Evolutionary conservation across 2,113 vertebrate species (phyloP).

Genomic region (Thomomys bottae): DNA sequence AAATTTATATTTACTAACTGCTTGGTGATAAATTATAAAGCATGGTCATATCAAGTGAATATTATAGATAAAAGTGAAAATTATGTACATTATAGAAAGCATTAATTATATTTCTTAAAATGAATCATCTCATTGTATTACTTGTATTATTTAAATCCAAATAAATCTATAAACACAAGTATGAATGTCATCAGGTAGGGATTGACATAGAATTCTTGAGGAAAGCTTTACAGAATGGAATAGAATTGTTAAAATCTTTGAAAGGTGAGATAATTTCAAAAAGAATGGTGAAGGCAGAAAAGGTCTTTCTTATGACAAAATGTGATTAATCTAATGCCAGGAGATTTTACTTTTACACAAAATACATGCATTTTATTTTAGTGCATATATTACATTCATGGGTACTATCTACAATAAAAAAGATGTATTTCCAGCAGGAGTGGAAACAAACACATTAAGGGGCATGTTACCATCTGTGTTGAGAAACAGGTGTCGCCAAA

Average conservation of each 20-base stretch:
- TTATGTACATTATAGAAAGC: not conserved
- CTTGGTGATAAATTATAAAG: not conserved
- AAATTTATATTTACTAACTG: not conserved
- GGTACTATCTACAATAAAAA: too few relatives aligned
- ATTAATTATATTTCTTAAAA: not conserved
- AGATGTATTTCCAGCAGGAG: not conserved
- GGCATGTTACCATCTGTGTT: not conserved
- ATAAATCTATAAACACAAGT: not conserved
- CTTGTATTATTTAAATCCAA: not conserved
- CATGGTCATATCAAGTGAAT: not conserved
- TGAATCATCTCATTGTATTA: not conserved
- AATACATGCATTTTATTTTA: too few relatives aligned
- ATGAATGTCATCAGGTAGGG: not conserved
- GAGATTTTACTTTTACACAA: not conserved
- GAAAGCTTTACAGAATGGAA: constrained; percentile 5
- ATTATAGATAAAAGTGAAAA: not conserved
- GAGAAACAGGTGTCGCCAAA: not conserved
- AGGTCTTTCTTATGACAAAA: not conserved
- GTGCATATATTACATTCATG: not conserved
- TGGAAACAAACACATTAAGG: not conserved
- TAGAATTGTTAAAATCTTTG: constrained; percentile 14
- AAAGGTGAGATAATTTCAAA: not conserved
- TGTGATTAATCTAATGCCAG: not conserved
- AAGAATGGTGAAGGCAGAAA: not conserved
- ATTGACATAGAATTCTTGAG: not conserved